Base-by-base conservation (phyloP, 2,113 vertebrate genomes). In the Hippocampus comes region DNA sequence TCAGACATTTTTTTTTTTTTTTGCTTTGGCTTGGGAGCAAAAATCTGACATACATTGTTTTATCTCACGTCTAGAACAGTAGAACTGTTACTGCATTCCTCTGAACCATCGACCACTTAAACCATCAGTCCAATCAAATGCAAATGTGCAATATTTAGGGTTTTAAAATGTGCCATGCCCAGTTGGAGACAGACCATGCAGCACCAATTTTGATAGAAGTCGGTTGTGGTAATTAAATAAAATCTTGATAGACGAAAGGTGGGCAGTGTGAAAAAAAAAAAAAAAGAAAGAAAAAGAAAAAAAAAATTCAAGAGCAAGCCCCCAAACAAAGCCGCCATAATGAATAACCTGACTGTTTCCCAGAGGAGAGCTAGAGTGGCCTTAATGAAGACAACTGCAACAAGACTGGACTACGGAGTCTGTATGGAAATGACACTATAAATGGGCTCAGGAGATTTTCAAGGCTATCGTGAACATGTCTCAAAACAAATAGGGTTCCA, bases 271-370 rank as follows among this genome's bases (percentile, higher is more conserved):
- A 76, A 74, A 68, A 70, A 64, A 64, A 72, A 10, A 12, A 57
- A 2, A 30, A 30, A 30, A 30, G 30, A 30, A 30, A 30, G 30
- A 2, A 30, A 30, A 30, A 30, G 30, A 30, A 30, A 30, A 30
- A 0, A 30, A 30, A 30, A 30, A 30, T 30, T 30, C 67, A 78
- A 65, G 59, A 76, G 34, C 2, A 63, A 84, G 79, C 79, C 55
- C 73, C 75, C 42, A 69, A 59, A 84, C 85, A 70, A 70, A 82
- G 72, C 80, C 68, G 41, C 77, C 65, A 78, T 86, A 89, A 82
- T 81, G 86, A 91, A 88, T 91, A 87, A 84, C 82, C 72, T 81
- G 84, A 86, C 79, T 76, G 72, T 69, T 80, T 86, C 78, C 78
- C 61, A 42, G 77, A 87, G 68, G 70, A 71, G 34, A 86, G 77